Conservation (phyloP, 2,888 invertebrate genomes). For the Rotaria sp. region DNA sequence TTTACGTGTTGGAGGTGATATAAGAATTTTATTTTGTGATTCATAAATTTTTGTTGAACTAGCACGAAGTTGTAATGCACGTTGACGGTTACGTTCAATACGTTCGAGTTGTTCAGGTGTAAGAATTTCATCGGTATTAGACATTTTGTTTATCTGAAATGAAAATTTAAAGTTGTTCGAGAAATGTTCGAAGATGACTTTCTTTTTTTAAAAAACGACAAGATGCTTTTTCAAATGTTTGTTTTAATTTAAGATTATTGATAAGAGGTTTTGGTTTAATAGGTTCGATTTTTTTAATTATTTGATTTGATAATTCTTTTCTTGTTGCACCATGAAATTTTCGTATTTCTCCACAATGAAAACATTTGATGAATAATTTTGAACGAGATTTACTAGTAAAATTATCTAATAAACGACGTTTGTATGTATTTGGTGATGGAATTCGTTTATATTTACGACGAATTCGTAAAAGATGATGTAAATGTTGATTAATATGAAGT, state of each 20-base stretch:
- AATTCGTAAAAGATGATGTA: neutral
- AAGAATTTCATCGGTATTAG: neutral
- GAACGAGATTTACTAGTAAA: neutral
- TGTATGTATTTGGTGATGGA: neutral
- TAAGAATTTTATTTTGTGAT: neutral
- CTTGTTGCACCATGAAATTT: neutral
- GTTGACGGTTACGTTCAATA: constrained; percentile 33
- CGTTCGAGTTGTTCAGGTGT: constrained; percentile 35
- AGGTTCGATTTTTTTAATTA: neutral
- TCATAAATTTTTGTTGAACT: constrained; percentile 30
- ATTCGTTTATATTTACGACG: constrained; percentile 1
- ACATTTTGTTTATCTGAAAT: neutral
- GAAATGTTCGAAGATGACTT: constrained; percentile 16
- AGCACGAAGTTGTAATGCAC: constrained; percentile 34
- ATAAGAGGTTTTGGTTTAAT: neutral
- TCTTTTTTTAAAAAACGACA: constrained; percentile 27
- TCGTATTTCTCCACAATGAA: neutral
- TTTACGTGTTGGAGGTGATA: neutral
- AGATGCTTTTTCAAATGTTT: neutral
- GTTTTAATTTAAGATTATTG: neutral
- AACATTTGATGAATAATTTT: neutral
- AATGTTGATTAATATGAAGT: neutral
- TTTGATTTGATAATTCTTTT: neutral
- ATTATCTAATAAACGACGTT: constrained; percentile 22
- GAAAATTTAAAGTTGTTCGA: constrained; percentile 6